A percentile compares a stretch with the other conserved stretches of the same genome.
Evolutionary conservation across 2,888 invertebrate species (phyloP).

Genomic region (Heliconius cydno): DNA sequence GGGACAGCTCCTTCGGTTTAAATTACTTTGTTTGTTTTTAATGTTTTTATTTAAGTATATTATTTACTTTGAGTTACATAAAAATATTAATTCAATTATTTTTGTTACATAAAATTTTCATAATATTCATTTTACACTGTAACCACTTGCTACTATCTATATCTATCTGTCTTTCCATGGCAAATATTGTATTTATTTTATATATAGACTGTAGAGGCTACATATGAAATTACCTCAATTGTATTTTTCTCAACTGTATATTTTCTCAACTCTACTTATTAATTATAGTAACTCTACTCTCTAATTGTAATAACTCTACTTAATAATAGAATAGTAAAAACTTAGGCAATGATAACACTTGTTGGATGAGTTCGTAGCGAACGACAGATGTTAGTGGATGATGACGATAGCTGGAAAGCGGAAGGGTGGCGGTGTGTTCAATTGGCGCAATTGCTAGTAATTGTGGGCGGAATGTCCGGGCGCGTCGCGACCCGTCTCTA

Average conservation of each 20-base stretch:
- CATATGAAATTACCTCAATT: background rate
- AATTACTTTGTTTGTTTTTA: slow-evolving; percentile 44
- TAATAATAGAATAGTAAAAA: background rate
- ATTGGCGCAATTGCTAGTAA: slow-evolving; percentile 83
- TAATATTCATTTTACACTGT: background rate
- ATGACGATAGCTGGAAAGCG: slow-evolving; percentile 69
- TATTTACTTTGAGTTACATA: background rate
- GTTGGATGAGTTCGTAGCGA: slow-evolving; percentile 41
- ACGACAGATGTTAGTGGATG: slow-evolving; percentile 70
- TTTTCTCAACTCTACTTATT: background rate
- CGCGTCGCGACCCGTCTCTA: slow-evolving; percentile 49
- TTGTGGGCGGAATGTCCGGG: slow-evolving; percentile 82
- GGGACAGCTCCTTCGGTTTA: slow-evolving; percentile 53
- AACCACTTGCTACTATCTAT: background rate
- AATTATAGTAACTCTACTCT: background rate
- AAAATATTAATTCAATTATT: background rate
- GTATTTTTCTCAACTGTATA: background rate
- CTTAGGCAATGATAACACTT: slow-evolving; percentile 33
- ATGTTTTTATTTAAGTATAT: background rate
- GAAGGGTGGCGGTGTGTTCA: slow-evolving; percentile 80
- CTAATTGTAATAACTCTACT: slow-evolving; percentile 2
- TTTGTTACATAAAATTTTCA: background rate
- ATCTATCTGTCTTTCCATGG: no score
- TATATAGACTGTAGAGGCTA: background rate
- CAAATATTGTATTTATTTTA: background rate